Evolutionary conservation across 1,140 invertebrate genomes (phyloP).

Genomic region (Platyscapa corneri): DNA sequence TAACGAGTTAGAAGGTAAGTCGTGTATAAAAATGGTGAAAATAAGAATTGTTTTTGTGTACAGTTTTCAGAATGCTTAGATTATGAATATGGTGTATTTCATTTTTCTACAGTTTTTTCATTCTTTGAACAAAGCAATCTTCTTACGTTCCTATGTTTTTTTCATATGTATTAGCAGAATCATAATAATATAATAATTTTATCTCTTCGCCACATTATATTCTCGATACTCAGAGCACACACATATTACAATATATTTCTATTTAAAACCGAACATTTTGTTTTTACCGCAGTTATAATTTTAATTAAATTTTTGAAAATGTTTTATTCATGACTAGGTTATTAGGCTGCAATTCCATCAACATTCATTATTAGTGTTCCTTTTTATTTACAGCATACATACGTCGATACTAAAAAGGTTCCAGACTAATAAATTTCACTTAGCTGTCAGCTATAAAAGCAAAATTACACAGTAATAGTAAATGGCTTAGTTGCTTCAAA

Average conservation of each 20-base stretch:
- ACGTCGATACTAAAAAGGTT: not conserved
- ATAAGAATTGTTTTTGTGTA: not conserved
- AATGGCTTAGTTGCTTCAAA: conserved; percentile 3
- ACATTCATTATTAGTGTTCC: not conserved
- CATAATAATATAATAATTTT: not conserved
- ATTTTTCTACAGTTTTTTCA: not conserved
- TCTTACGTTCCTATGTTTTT: not conserved
- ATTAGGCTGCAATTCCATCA: not conserved
- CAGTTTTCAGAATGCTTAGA: conserved; percentile 1
- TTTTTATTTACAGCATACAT: not conserved
- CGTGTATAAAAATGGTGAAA: not conserved
- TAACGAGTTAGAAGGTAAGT: conserved; percentile 46
- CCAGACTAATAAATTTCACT: conserved; percentile 19
- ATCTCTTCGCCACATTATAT: not conserved
- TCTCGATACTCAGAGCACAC: not conserved
- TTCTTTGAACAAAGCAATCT: not conserved
- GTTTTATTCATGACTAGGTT: too few species aligned
- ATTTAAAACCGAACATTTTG: not conserved
- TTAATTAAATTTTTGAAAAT: not conserved
- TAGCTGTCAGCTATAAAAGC: not conserved
- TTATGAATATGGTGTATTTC: not conserved
- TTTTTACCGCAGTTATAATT: not conserved
- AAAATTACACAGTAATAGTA: conserved; percentile 32
- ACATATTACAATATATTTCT: not conserved
- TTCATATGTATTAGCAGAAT: not conserved